Conservation (phyloP, 2,797 vertebrate genomes). For the Heterohyrax brucei region DNA sequence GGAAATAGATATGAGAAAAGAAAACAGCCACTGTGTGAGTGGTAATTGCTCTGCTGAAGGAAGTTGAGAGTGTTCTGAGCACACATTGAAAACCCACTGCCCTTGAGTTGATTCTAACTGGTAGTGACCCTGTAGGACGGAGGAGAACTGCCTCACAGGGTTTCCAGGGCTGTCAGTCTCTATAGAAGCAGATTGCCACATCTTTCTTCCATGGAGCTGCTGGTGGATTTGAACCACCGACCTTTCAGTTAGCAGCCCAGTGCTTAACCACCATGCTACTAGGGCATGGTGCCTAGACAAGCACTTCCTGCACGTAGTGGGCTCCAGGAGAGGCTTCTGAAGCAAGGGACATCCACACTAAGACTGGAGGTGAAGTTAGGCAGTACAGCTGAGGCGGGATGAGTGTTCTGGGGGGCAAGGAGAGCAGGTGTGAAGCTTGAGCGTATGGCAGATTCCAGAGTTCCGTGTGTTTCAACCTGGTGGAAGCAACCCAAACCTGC, state of each 20-base stretch:
- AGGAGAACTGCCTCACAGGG: neutral
- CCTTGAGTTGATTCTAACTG: neutral
- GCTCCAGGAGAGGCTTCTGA: accelerated
- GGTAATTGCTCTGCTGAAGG: accelerated
- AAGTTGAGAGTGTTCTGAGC: neutral
- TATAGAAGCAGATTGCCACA: neutral
- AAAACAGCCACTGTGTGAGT: accelerated
- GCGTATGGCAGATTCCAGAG: neutral
- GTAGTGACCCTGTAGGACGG: neutral
- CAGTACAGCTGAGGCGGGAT: neutral
- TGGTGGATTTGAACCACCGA: neutral
- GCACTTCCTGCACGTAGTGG: accelerated
- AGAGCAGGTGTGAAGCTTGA: accelerated
- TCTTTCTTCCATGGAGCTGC: neutral
- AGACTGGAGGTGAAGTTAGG: neutral
- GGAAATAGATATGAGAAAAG: accelerated
- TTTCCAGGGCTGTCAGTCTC: neutral
- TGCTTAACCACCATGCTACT: neutral
- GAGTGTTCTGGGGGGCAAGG: accelerated
- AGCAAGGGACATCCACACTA: neutral
- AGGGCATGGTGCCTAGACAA: neutral
- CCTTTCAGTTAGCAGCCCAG: neutral
- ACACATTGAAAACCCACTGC: too few relatives aligned
- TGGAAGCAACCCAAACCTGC: neutral
- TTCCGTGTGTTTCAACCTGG: neutral